phyloP scores from a whole-genome alignment of 2,888 invertebrate genomes.

The Apamea crenata region DNA sequence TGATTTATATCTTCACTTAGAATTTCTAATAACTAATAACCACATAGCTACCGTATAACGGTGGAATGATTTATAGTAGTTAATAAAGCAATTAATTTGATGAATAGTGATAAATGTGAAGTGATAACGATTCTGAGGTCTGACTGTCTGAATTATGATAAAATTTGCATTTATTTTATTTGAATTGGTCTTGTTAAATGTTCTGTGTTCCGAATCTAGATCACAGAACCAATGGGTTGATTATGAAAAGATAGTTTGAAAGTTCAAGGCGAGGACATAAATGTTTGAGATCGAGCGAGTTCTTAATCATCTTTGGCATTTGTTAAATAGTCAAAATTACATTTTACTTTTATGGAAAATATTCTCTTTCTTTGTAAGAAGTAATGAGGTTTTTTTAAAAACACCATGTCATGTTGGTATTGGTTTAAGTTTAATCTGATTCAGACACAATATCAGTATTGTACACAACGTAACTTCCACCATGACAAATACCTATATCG shows the following conservation, averaged over 20 bases:
- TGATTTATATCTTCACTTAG: conserved; percentile 56
- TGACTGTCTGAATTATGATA: conserved; percentile 5
- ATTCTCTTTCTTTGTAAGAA: background rate
- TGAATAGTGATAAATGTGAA: conserved; percentile 53
- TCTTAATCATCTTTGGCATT: background rate
- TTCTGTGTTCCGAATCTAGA: background rate
- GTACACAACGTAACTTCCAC: background rate
- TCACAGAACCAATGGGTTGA: background rate
- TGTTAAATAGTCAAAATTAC: background rate
- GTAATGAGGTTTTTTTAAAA: background rate
- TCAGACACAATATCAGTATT: too few relatives aligned
- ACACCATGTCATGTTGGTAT: background rate
- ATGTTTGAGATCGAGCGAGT: background rate
- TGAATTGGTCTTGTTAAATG: background rate
- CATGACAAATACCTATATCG: background rate
- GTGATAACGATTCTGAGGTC: conserved; percentile 36
- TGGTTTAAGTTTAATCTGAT: too few relatives aligned
- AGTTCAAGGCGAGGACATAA: background rate
- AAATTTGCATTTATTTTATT: conserved; percentile 44
- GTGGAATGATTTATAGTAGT: conserved; percentile 63
- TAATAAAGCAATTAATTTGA: conserved; percentile 70
- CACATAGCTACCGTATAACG: conserved; percentile 64
- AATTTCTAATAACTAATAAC: conserved; percentile 63
- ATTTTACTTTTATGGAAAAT: background rate
- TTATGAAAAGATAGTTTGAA: background rate